phyloP scores from a whole-genome alignment of 1,140 invertebrate species.

The Philotrypesis tridentata region DNA sequence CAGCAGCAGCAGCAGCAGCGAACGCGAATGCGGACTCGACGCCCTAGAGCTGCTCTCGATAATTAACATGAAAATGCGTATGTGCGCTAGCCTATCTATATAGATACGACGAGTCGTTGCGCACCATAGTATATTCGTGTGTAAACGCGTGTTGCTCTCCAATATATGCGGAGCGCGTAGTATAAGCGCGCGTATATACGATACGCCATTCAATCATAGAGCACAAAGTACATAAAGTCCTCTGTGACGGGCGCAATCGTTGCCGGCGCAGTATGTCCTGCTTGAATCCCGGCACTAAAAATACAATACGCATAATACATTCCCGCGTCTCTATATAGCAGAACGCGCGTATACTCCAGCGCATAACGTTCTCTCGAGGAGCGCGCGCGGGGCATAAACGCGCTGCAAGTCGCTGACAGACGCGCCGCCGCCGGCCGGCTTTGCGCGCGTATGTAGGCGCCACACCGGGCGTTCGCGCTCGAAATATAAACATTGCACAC shows the following conservation, averaged over 20 bases:
- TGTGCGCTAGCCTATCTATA: not conserved
- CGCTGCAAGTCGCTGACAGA: not conserved
- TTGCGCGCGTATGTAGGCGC: not conserved
- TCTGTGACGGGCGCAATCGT: not conserved
- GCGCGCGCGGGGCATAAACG: too few species aligned
- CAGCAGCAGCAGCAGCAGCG: too few species aligned
- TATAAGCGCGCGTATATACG: too few species aligned
- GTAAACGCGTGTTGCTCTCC: too few species aligned
- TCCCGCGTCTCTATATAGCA: not conserved
- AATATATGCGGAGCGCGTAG: too few species aligned
- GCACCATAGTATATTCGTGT: too few species aligned
- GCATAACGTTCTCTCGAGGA: not conserved
- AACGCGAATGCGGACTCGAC: too few species aligned
- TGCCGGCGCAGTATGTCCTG: too few species aligned
- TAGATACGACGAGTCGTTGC: too few species aligned
- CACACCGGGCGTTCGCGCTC: not conserved
- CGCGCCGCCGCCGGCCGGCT: not conserved
- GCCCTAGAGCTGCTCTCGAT: conserved; percentile 43
- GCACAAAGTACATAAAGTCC: not conserved
- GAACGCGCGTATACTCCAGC: too few species aligned
- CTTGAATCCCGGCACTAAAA: not conserved
- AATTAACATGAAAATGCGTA: conserved; percentile 48
- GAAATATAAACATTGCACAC: not conserved
- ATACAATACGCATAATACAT: not conserved
- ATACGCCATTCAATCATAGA: not conserved